phyloP scores from a whole-genome alignment of 2,113 vertebrate species.

The Gulo gulo region DNA sequence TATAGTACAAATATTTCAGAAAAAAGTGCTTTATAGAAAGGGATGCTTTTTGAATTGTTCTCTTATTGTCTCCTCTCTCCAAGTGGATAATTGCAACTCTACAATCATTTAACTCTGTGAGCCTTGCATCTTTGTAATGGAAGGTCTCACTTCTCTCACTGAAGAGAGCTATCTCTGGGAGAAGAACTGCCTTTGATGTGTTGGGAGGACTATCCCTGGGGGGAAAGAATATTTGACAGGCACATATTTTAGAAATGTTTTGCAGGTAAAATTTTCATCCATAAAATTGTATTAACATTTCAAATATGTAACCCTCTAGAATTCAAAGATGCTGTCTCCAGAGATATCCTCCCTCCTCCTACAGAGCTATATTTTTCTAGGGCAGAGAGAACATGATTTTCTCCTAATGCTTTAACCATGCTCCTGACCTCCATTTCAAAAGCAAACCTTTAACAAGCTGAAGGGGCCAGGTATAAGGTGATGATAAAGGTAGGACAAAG shows the following conservation, averaged over 20 bases:
- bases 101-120: not conserved
- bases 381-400: slow-evolving; percentile 42
- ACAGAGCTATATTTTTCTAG: slow-evolving; percentile 45
- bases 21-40: not conserved
- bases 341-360: slow-evolving; percentile 27
- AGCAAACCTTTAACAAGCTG: slow-evolving; percentile 10
- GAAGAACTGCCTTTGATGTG: slow-evolving; percentile 55
- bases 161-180: not conserved
- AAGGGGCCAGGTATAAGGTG: not conserved
- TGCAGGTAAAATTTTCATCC: slow-evolving; percentile 69
- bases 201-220: not conserved
- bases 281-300: slow-evolving; percentile 72
- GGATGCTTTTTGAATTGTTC: not conserved
- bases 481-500: not conserved
- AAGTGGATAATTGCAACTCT: slow-evolving; percentile 14
- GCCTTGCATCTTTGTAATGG: not conserved
- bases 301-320: slow-evolving; percentile 54
- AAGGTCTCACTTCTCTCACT: not conserved
- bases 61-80: not conserved
- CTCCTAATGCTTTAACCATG: slow-evolving; percentile 38
- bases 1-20: not conserved
- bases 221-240: slow-evolving; percentile 32
- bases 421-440: slow-evolving; percentile 42
- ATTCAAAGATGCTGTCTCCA: slow-evolving; percentile 42
- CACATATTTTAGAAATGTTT: slow-evolving; percentile 64